Evolutionary conservation across 2,888 invertebrate genomes (phyloP), one percentile per base, ranked within the genome.

Genomic region (Silvanus unidentatus): DNA sequence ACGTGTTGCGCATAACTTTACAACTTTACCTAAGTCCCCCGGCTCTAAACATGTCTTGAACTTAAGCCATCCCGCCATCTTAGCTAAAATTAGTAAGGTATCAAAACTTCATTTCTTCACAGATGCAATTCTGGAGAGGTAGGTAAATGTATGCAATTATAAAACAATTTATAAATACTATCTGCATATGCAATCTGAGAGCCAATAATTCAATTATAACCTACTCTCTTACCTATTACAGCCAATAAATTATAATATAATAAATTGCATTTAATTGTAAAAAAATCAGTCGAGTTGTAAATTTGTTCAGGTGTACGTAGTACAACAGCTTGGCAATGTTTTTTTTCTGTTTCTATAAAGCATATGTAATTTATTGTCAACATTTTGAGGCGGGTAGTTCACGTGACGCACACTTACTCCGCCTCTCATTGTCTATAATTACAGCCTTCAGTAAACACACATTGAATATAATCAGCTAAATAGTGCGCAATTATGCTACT

Each of bases 1-100:
- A 71, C 71, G 71, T 71, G 71, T 70, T 69, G 68, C 65, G 71
- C 70, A 71, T 71, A 71, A 71, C 66, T 71, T 71, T 64, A 60
- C 66, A 70, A 71, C 65, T 70, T 71, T 68, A 63, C 69, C 69
- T 71, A 71, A 71, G 68, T 65, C 68, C 64, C 60, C 57, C 54
- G 59, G 66, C 63, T 63, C 66, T 71, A 71, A 71, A 71, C 65
- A 71, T 71, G 70, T 69, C 71, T 60, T 55, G 58, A 58, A 63
- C 64, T 68, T 68, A 70, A 70, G 69, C 69, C 66, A 58, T 48
- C 61, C 65, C 53, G 48, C 62, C 68, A 63, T 67, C 68, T 68
- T 68, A 61, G 58, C 49, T 53, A 63, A 37, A 64, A 64, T 64
- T 63, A 63, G 62, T 55, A 57, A 58, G 58, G 54, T 50, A 52